Base-by-base conservation (phyloP, 1,140 invertebrate genomes). In the Phortica variegata region DNA sequence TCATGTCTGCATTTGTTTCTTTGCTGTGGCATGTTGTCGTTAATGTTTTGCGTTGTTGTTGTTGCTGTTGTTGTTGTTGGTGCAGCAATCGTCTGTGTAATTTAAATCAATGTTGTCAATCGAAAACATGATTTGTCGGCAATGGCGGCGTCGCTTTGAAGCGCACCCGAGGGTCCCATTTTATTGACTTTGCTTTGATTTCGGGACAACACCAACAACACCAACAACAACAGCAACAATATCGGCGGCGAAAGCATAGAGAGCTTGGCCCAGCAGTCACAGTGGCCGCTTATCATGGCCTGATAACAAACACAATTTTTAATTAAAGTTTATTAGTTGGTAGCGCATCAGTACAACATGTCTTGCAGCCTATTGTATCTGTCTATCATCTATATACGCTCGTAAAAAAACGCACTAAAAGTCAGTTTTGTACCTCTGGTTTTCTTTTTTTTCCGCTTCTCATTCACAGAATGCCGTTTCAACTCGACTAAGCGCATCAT, bases 61-160 rank as follows among this genome's bases (percentile, higher is more conserved):
- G 57, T 56, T 57, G 52, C 47, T 60, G 57, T 46, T 58, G 53
- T 53, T 48, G 60, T 43, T 56, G 49, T 58, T n/a, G n/a, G n/a
- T n/a, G n/a, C 62, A 61, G 61, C 61, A 65, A 65, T 65, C 62
- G 62, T 44, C 60, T 65, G 61, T 72, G 68, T 71, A 71, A 71
- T 65, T 72, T 61, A 72, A 72, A 71, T 72, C 68, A 72, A 65
- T 65, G 58, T 72, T 72, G 68, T 72, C 68, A 72, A 72, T 72
- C 66, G 65, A 71, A 68, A 72, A 71, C 66, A 71, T 71, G 66
- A 71, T 71, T 71, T 71, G 66, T 71, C 71, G 62, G 61, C 69
- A 68, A 68, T 68, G 63, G 65, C 65, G 65, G 68, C 54, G 43
- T 48, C 47, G 56, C 68, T 72, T 72, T 72, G 68, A 72, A 72